Evolutionary conservation across 2,888 invertebrate species (phyloP), one percentile per base, ranked within the genome.

Genomic region (Mesorhabditis sp.): DNA sequence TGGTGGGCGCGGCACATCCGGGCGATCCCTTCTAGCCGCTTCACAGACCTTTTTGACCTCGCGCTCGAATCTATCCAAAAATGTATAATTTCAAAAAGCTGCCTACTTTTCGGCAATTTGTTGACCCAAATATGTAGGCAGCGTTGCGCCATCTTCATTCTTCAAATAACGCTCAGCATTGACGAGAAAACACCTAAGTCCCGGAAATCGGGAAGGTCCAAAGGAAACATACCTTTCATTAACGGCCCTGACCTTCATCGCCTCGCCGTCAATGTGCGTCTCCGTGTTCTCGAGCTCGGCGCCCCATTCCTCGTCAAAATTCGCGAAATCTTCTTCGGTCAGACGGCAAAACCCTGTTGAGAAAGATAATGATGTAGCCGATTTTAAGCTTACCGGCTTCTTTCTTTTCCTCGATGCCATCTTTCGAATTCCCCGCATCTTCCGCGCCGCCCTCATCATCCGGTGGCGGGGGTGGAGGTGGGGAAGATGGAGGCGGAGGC

Each of bases 241-340:
- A 50, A 13, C n/a, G 10, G 58, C 10, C n/a, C n/a, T 50, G 10
- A 50, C 58, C n/a, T 50, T 10, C 58, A 13, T 50, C 28, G 28
- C 28, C 58, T 50, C 58, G n/a, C 2, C n/a, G n/a, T 50, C 58
- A 50, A 50, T 50, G n/a, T 50, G 7, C n/a, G 7, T n/a, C 2
- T 50, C 58, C 10, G 58, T 13, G 7, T 50, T 50, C 10, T 50
- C 58, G 1, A 50, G 7, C 58, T 50, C 58, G 10, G 7, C 58
- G 10, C 7, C 58, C 58, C 58, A 50, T 13, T 50, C 58, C 7
- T 50, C 58, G n/a, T 50, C 58, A 10, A 10, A 50, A 50, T 50
- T 50, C 58, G 58, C 58, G 58, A 50, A 50, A 50, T 50, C 58
- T n/a, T 50, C 58, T 50, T 50, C 58, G 58, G 58, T 50, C 10